A percentile compares a stretch with the other conserved stretches of the same genome.
phyloP scores from a whole-genome alignment of 2,113 vertebrate species.

The Prietella phreatophila region DNA sequence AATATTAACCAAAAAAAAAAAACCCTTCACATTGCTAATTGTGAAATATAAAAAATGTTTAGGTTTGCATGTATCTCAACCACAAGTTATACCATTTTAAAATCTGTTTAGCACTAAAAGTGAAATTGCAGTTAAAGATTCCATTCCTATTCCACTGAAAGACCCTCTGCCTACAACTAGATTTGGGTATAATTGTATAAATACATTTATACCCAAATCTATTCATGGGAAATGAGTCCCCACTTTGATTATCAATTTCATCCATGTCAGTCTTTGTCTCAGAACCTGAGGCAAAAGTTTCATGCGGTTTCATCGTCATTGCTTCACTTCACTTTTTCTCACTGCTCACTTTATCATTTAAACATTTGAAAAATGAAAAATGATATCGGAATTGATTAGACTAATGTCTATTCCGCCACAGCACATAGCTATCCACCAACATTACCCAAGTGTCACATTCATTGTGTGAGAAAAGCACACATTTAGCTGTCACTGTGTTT shows the following conservation, averaged over 20 bases:
- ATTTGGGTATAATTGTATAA: no score
- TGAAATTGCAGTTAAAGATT: not conserved
- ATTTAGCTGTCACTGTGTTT: not conserved
- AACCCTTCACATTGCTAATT: not conserved
- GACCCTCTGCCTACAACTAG: not conserved
- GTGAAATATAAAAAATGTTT: not conserved
- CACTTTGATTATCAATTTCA: not conserved
- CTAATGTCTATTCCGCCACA: not conserved
- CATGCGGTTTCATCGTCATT: not conserved
- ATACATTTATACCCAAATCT: not conserved
- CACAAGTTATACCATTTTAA: not conserved
- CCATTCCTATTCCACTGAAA: not conserved
- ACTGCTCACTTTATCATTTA: not conserved
- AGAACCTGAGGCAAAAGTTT: not conserved
- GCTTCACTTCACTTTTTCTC: not conserved
- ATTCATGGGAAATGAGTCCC: not conserved
- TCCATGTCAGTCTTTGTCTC: not conserved
- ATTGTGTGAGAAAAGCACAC: not conserved
- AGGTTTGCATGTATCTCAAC: not conserved
- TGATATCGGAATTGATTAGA: not conserved
- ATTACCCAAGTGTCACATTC: not conserved
- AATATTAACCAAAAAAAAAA: not conserved
- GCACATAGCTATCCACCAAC: not conserved
- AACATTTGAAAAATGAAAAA: not conserved
- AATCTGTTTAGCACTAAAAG: not conserved